Evolutionary conservation across 2,888 invertebrate species (phyloP).

Genomic region (Aleiodes leptofemur): DNA sequence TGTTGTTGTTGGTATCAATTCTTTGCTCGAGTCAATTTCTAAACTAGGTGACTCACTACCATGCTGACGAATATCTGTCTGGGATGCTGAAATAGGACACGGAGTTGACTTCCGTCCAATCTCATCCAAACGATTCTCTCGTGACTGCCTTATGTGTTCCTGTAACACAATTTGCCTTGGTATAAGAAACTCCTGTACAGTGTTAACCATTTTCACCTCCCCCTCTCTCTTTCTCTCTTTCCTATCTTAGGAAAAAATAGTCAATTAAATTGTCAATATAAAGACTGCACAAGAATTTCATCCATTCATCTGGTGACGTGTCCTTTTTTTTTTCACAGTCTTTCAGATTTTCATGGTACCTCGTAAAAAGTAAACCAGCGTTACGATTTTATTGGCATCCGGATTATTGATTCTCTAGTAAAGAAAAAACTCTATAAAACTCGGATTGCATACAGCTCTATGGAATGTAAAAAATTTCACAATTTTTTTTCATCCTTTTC

Average conservation of each 20-base stretch:
- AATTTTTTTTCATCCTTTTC: neutral
- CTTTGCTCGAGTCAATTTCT: slow-evolving; percentile 68
- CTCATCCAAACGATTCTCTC: slow-evolving; percentile 87
- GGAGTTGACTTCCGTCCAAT: slow-evolving; percentile 76
- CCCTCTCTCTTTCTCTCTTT: no score
- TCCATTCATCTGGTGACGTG: no score
- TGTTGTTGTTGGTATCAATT: slow-evolving; percentile 62
- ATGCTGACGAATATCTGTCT: slow-evolving; percentile 65
- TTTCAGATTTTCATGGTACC: slow-evolving; percentile 6
- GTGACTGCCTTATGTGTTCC: slow-evolving; percentile 87
- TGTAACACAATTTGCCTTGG: slow-evolving; percentile 65
- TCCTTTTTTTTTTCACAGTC: slow-evolving; percentile 9
- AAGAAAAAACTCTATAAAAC: slow-evolving; percentile 9
- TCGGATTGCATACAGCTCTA: slow-evolving; percentile 1
- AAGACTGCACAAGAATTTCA: neutral
- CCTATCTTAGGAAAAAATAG: slow-evolving; percentile 9
- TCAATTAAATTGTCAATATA: slow-evolving; percentile 19
- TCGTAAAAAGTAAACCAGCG: slow-evolving; percentile 30
- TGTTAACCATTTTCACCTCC: slow-evolving; percentile 9
- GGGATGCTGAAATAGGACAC: slow-evolving; percentile 65
- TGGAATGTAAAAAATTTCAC: neutral
- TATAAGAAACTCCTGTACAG: neutral
- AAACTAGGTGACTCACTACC: slow-evolving; percentile 69
- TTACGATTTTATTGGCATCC: slow-evolving; percentile 23
- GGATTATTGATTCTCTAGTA: slow-evolving; percentile 24